phyloP scores from a whole-genome alignment of 2,888 invertebrate genomes.

The Phaedon cochleariae region DNA sequence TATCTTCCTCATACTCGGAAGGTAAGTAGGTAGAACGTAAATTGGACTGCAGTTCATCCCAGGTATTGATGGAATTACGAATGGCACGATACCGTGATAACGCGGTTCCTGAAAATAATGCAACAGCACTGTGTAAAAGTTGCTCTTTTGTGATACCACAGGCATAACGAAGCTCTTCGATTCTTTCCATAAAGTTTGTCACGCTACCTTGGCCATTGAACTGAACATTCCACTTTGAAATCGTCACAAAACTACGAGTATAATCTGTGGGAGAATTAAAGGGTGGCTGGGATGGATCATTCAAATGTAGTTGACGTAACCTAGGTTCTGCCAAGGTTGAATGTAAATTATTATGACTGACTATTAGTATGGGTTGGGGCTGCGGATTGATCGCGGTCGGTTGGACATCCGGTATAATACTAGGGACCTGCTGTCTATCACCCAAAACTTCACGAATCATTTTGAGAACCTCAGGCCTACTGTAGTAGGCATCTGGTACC shows the following conservation, averaged over 20 bases:
- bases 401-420: too few relatives aligned
- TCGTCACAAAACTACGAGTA: neutral
- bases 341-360: too few relatives aligned
- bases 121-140: conserved; percentile 32
- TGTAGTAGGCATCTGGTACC: too few relatives aligned
- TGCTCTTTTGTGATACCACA: conserved; percentile 30
- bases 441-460: too few relatives aligned
- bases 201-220: conserved; percentile 1
- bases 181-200: conserved; percentile 23
- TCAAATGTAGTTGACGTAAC: too few relatives aligned
- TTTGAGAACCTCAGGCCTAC: too few relatives aligned
- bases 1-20: conserved; percentile 27
- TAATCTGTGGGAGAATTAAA: too few relatives aligned
- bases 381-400: too few relatives aligned
- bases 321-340: too few relatives aligned
- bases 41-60: conserved; percentile 19
- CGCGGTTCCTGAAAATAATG: conserved; percentile 36
- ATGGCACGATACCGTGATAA: conserved; percentile 39
- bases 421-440: too few relatives aligned
- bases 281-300: too few relatives aligned
- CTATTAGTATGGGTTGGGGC: too few relatives aligned
- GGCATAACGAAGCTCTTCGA: conserved; percentile 37
- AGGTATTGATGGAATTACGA: conserved; percentile 3
- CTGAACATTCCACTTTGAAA: conserved; percentile 14
- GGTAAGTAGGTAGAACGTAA: conserved; percentile 28